These are phyloP conservation scores for Triplophysa tibetana DNA, from an alignment of 2,113 vertebrate species.

Conservation along the genomic window DNA sequence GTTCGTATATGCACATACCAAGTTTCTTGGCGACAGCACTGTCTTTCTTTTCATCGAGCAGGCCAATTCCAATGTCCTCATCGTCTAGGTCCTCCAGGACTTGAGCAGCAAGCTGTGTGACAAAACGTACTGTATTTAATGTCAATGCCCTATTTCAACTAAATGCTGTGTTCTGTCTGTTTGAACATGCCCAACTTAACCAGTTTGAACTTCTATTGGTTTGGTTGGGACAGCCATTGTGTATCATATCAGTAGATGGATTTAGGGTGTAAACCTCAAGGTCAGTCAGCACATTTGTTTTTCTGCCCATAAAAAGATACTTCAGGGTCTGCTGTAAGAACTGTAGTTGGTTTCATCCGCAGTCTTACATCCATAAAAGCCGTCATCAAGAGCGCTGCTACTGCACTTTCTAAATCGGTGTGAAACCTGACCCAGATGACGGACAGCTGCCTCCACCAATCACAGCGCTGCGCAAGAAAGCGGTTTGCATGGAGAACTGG, in stretches of 20 bases:
- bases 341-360: conserved; percentile 23
- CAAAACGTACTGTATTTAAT: conserved; percentile 18
- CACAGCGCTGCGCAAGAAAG: conserved; percentile 26
- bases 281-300: conserved; percentile 5
- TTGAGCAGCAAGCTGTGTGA: conserved; percentile 85
- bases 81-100: conserved; percentile 87
- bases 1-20: conserved; percentile 65
- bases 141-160: neutral
- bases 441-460: conserved; percentile 68
- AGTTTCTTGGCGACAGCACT: conserved; percentile 84
- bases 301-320: conserved; percentile 28
- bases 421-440: conserved; percentile 72
- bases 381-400: conserved; percentile 64
- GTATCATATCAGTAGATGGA: neutral
- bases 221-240: no score
- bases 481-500: conserved; percentile 50
- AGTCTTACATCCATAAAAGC: conserved; percentile 74
- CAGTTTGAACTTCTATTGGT: no score
- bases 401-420: conserved; percentile 76
- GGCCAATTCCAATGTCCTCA: conserved; percentile 84
- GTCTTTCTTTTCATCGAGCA: conserved; percentile 86
- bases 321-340: conserved; percentile 40
- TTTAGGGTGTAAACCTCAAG: neutral
- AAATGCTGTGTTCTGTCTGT: neutral
- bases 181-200: neutral